Base-by-base conservation (phyloP, 2,113 vertebrate genomes). In the Entelurus aequoreus region DNA sequence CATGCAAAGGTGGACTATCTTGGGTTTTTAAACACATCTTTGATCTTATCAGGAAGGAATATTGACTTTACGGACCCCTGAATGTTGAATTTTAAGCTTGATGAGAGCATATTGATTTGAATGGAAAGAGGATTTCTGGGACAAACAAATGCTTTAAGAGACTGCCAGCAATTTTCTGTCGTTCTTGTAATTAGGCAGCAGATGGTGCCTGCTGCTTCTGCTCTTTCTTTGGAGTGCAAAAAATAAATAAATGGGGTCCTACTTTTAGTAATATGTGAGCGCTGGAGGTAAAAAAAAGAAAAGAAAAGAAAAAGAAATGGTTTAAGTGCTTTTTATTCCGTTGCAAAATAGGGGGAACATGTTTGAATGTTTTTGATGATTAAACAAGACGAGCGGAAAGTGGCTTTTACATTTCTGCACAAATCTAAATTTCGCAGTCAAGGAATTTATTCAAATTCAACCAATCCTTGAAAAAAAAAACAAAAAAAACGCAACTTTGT, bases 71-170 rank as follows among this genome's bases (percentile, higher is more conserved):
- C 53, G 51, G 65, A 67, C 72, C 60, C 66, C 36, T 76, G 66
- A 54, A 62, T 64, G 21, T 59, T 69, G 53, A 75, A 75, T 68
- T 28, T 86, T 86, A 84, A 55, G 37, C 62, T 60, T 74, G 72
- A 86, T 69, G 77, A 83, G 82, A 84, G 76, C 65, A 82, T 81
- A 87, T 80, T 84, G 75, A 82, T 88, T 87, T 81, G 40, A 56
- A 54, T 69, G 65, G 75, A 60, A 65, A 63, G 74, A 79, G 68
- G 60, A 60, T 78, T 84, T 75, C 51, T 58, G 74, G 49, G 59
- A 64, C 52, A 68, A 79, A 54, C 71, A 75, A 54, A 52, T 14
- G 14, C 14, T 6, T 14, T 48, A 49, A 49, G 15, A 49, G 61
- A 52, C 65, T 82, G 50, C 8, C 3, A 21, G 51, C 72, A 61